phyloP scores from a whole-genome alignment of 2,888 invertebrate genomes.

The Rutpela maculata region DNA sequence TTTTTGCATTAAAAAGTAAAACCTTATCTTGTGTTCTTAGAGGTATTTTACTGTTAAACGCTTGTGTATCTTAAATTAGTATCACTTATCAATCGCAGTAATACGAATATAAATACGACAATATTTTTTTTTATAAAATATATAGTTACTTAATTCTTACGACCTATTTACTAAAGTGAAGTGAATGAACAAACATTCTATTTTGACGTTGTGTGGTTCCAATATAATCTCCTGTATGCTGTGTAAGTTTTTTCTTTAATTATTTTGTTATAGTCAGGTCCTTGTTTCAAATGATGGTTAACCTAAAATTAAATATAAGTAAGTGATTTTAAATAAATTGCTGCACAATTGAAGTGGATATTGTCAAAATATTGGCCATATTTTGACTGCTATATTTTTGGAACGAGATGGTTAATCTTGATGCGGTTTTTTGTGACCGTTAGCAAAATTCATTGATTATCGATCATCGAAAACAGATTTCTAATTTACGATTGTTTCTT shows the following conservation, averaged over 20 bases:
- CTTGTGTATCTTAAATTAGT: background rate
- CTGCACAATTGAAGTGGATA: too few species aligned
- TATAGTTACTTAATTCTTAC: background rate
- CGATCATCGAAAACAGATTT: too few species aligned
- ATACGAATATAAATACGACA: background rate
- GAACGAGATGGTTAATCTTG: too few species aligned
- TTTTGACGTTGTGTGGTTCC: background rate
- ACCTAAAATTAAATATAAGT: too few species aligned
- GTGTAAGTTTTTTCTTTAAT: constrained; percentile 1
- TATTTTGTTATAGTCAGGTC: background rate
- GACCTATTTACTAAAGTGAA: background rate
- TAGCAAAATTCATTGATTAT: too few species aligned
- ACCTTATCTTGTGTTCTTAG: constrained; percentile 8
- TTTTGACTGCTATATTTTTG: too few species aligned
- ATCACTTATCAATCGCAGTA: background rate
- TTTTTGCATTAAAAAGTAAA: background rate
- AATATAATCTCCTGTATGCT: background rate
- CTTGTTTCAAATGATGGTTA: too few species aligned
- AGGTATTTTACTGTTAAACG: background rate
- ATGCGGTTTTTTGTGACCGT: too few species aligned
- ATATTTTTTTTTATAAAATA: constrained; percentile 14
- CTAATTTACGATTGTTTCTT: too few species aligned
- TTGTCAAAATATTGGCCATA: too few species aligned
- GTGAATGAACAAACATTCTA: background rate
- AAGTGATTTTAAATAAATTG: too few species aligned